Evolutionary conservation across 1,140 invertebrate species (phyloP).

Genomic region (Drosophila insularis): DNA sequence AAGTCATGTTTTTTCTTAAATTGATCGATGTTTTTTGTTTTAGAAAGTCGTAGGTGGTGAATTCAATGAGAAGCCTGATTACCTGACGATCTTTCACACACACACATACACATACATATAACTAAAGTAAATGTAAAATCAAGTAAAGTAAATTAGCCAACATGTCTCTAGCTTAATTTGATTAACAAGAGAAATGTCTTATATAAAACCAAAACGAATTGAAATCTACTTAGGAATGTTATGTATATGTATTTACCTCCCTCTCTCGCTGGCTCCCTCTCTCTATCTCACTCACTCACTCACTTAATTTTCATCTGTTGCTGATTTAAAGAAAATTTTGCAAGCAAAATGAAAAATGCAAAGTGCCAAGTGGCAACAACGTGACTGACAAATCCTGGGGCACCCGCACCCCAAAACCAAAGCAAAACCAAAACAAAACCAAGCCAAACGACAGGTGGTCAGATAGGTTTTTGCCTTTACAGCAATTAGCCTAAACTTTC

Average conservation of each 20-base stretch:
- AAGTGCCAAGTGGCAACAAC: constrained; percentile 77
- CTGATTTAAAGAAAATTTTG: constrained; percentile 52
- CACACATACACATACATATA: neutral
- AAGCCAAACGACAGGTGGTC: constrained; percentile 65
- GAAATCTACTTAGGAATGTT: constrained; percentile 33
- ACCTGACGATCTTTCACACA: neutral
- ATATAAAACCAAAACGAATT: constrained; percentile 11
- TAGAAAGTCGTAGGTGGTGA: constrained; percentile 18
- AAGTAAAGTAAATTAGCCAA: neutral
- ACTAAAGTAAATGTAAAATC: neutral
- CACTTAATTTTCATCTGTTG: constrained; percentile 45
- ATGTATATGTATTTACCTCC: neutral
- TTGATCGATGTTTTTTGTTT: constrained; percentile 19
- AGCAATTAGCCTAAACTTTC: constrained; percentile 76
- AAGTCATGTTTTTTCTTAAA: constrained; percentile 56
- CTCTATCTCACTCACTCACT: neutral
- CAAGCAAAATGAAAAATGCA: constrained; percentile 42
- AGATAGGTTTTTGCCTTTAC: constrained; percentile 45
- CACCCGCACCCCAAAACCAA: constrained; percentile 16
- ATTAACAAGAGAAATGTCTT: constrained; percentile 5
- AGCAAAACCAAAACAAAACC: constrained; percentile 20
- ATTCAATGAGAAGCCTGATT: constrained; percentile 34
- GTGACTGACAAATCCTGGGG: constrained; percentile 69
- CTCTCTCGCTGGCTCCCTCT: constrained; percentile 8
- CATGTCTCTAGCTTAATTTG: constrained; percentile 7